These are phyloP conservation scores for Oxycera nigricornis DNA, from an alignment of 2,888 invertebrate genomes.

Conservation along the genomic window DNA sequence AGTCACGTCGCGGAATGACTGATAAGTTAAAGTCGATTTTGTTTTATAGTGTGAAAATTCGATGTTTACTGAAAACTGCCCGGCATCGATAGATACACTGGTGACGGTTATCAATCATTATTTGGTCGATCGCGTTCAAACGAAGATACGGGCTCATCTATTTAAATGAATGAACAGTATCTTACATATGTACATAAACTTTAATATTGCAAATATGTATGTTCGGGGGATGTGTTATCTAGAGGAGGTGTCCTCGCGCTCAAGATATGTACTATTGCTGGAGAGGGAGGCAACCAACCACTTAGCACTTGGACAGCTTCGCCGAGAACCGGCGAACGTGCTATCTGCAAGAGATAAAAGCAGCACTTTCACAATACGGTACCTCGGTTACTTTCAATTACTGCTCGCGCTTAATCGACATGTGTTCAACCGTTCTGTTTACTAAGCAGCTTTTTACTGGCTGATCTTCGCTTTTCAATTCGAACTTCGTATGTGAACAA, in stretches of 20 bases:
- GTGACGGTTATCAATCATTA: slow-evolving; percentile 1
- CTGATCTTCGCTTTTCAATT: slow-evolving; percentile 8
- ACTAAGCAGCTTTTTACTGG: background rate
- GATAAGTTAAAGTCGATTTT: slow-evolving; percentile 24
- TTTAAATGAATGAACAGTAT: background rate
- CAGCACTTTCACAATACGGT: slow-evolving; percentile 28
- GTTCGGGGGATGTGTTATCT: background rate
- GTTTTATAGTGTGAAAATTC: slow-evolving; percentile 24
- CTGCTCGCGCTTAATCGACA: slow-evolving; percentile 15
- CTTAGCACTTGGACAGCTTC: no score
- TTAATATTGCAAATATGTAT: background rate
- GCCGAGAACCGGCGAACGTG: background rate
- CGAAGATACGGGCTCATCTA: background rate
- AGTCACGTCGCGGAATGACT: slow-evolving; percentile 29
- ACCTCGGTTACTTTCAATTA: slow-evolving; percentile 35
- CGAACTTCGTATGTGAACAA: background rate
- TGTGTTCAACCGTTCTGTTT: slow-evolving; percentile 14
- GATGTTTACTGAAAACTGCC: background rate
- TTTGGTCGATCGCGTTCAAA: background rate
- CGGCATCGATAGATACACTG: slow-evolving; percentile 1
- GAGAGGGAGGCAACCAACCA: no score
- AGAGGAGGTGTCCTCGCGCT: no score
- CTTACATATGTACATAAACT: background rate
- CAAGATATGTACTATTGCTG: no score
- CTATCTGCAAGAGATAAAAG: slow-evolving; percentile 25